Evolutionary conservation across 2,113 vertebrate species (phyloP).

Genomic region (Eretmochelys imbricata): DNA sequence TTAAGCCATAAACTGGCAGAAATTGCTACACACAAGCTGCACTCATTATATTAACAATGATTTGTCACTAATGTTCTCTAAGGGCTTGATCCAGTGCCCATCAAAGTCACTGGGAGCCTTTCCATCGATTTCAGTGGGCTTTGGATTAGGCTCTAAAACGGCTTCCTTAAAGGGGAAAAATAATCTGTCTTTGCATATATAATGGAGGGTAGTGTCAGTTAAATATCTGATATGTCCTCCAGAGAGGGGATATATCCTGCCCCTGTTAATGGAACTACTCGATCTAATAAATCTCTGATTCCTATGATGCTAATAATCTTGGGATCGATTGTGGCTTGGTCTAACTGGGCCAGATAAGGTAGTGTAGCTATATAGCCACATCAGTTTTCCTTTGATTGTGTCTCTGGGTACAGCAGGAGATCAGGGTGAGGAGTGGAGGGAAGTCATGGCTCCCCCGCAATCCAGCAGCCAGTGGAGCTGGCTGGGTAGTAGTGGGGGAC

Average conservation of each 20-base stretch:
- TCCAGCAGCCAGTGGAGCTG: not conserved
- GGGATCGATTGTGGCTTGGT: not conserved
- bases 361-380: not conserved
- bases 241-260: not conserved
- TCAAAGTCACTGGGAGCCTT: slow-evolving; percentile 74
- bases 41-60: slow-evolving; percentile 75
- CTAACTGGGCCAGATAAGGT: not conserved
- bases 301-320: not conserved
- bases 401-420: not conserved
- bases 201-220: not conserved
- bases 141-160: slow-evolving; percentile 35
- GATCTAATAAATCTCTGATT: not conserved
- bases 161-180: not conserved
- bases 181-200: not conserved
- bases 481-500: slow-evolving; percentile 18
- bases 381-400: not conserved
- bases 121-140: slow-evolving; percentile 64
- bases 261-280: not conserved
- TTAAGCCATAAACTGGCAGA: slow-evolving; percentile 60
- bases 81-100: slow-evolving; percentile 73
- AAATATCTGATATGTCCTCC: not conserved
- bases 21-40: slow-evolving; percentile 66
- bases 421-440: not conserved
- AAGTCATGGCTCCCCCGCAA: not conserved
- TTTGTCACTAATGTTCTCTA: slow-evolving; percentile 65